Evolutionary conservation across 1,140 invertebrate species (phyloP).

Genomic region (Bathynomus jamesi): DNA sequence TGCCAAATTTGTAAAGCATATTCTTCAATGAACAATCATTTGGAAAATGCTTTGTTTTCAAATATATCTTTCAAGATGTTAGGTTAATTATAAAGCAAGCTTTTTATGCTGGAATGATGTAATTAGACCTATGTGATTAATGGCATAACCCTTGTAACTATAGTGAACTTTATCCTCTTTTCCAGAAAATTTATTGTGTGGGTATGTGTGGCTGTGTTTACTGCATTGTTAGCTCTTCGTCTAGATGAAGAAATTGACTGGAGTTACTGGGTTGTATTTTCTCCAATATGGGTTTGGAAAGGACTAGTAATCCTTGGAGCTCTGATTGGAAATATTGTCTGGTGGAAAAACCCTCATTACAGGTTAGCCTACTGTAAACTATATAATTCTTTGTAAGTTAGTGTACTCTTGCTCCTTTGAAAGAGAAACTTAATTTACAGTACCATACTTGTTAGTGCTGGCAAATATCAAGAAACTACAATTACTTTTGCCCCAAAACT

Average conservation of each 20-base stretch:
- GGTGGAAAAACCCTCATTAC: constrained; percentile 90
- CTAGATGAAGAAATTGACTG: constrained; percentile 78
- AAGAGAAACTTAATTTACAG: not conserved
- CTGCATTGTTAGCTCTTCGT: constrained; percentile 75
- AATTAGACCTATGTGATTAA: no score
- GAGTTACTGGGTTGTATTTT: constrained; percentile 56
- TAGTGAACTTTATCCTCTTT: no score
- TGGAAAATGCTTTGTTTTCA: no score
- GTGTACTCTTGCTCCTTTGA: constrained; percentile 10
- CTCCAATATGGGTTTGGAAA: constrained; percentile 96
- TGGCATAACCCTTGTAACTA: no score
- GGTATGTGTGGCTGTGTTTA: constrained; percentile 82
- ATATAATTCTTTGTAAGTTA: constrained; percentile 10
- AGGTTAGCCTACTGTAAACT: constrained; percentile 49
- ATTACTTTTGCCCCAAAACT: no score
- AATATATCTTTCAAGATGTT: no score
- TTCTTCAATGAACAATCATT: no score
- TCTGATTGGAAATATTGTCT: constrained; percentile 80
- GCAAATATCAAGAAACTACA: not conserved
- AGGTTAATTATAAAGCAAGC: no score
- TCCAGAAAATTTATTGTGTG: constrained; percentile 94
- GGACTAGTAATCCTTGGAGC: constrained; percentile 79
- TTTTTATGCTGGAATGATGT: no score
- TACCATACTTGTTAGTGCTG: not conserved
- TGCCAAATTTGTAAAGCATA: no score